Evolutionary conservation across 2,113 vertebrate species (phyloP), one percentile per base, ranked within the genome.

Genomic region (Gobio gobio): DNA sequence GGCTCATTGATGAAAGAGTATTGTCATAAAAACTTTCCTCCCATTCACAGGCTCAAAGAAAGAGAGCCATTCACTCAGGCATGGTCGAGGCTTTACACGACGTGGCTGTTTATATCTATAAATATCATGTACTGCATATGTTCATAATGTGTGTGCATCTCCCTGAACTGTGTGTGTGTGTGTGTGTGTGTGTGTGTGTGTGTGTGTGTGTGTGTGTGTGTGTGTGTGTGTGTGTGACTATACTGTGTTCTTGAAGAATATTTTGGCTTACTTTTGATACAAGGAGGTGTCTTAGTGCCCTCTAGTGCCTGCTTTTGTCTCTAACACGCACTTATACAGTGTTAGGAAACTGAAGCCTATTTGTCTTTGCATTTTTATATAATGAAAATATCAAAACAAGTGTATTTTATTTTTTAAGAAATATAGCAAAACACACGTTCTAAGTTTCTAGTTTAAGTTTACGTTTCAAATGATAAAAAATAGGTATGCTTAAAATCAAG

Each of bases 211-310:
- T 61, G 18, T 51, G 45, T 68, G 36, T 73, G 54, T 0, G 33
- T 61, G 18, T 51, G 45, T 68, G 36, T 0, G 33, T 61, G 18
- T 51, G 45, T 68, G 36, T 73, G 54, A 29, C 10, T 70, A 10
- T 78, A 36, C 24, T 40, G 79, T 58, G 47, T 75, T 16, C 43
- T 61, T 77, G 49, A 77, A 14, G 8, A 77, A n/a, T 10, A 64
- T 51, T 61, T 78, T 14, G 40, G 4, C 68, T 61, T 83, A 49
- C 14, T 78, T 58, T 76, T 2, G 40, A 84, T 7, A 8, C 61
- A 26, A 64, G 45, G 22, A 87, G 18, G 76, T 61, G 61, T 85
- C 59, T 66, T 85, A 77, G 59, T 85, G 86, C 86, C 86, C 77
- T 24, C 86, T 87, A 81, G 64, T 59, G 86, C 59, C 49, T 18